Percentiles rank a stretch among this genome's conserved stretches.
These are phyloP conservation scores for Nilaparvata lugens DNA, from an alignment of 1,140 invertebrate genomes.

Conservation along the genomic window DNA sequence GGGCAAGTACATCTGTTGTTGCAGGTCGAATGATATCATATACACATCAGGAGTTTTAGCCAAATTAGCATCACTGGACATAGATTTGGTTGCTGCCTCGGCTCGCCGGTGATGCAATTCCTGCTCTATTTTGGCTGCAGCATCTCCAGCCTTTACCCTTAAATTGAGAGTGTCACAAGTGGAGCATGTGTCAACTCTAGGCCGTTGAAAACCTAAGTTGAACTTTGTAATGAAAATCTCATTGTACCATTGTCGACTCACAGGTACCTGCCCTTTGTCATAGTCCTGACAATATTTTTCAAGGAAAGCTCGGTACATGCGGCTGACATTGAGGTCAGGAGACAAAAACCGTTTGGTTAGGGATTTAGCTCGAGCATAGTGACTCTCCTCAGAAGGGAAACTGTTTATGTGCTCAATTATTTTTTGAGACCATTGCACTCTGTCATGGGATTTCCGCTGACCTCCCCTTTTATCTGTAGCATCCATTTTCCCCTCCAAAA, in stretches of 20 bases:
- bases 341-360: slow-evolving; percentile 8
- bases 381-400: slow-evolving; percentile 8
- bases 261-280: background rate
- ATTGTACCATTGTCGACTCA: slow-evolving; percentile 10
- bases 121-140: slow-evolving; percentile 9
- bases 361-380: background rate
- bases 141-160: slow-evolving; percentile 9
- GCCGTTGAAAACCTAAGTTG: slow-evolving; percentile 10
- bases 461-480: slow-evolving; percentile 14
- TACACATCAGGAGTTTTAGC: slow-evolving; percentile 6
- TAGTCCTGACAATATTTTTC: slow-evolving; percentile 7
- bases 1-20: slow-evolving; percentile 9
- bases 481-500: slow-evolving; percentile 2
- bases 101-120: slow-evolving; percentile 12
- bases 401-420: slow-evolving; percentile 11
- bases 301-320: slow-evolving; percentile 10
- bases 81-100: background rate
- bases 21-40: slow-evolving; percentile 7
- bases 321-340: slow-evolving; percentile 9
- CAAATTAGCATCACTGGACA: slow-evolving; percentile 1
- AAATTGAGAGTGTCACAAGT: slow-evolving; percentile 10
- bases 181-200: slow-evolving; percentile 10
- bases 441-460: background rate
- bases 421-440: slow-evolving; percentile 6
- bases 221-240: slow-evolving; percentile 10